Conservation (phyloP, 2,888 invertebrate genomes). For the Orchesella flavescens region DNA sequence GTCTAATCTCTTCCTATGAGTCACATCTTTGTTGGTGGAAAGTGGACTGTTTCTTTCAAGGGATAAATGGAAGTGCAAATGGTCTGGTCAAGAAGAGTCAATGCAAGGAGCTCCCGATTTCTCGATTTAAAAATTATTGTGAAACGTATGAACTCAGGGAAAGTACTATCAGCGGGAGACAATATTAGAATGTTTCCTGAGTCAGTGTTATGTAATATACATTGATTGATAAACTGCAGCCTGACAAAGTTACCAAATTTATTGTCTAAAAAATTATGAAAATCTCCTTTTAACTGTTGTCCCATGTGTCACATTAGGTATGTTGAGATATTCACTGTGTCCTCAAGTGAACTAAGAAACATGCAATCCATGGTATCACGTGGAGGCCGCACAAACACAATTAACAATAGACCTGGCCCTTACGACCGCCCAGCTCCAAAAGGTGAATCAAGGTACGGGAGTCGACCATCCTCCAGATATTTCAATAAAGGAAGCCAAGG, state of each 20-base stretch:
- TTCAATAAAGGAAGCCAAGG: conserved; percentile 64
- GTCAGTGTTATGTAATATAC: no score
- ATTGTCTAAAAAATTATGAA: no score
- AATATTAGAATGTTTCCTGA: background rate
- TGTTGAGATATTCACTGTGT: conserved; percentile 70
- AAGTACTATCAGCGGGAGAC: background rate
- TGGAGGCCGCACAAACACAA: conserved; percentile 26
- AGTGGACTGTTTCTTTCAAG: no score
- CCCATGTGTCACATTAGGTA: conserved; percentile 56
- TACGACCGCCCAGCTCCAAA: conserved; percentile 64
- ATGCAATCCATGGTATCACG: conserved; percentile 60
- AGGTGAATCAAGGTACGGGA: conserved; percentile 55
- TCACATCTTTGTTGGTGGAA: no score
- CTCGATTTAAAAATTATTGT: background rate
- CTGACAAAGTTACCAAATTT: no score
- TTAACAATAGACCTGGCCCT: conserved; percentile 59
- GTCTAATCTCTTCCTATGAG: no score
- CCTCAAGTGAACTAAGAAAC: conserved; percentile 68
- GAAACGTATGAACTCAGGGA: background rate
- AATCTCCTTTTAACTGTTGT: no score
- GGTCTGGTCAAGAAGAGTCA: conserved; percentile 13
- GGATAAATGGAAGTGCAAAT: no score
- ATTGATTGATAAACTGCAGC: background rate
- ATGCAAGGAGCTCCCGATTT: background rate
- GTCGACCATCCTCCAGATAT: conserved; percentile 56